Percentiles rank a stretch among this genome's conserved stretches.
Evolutionary conservation across 2,113 vertebrate genomes (phyloP).

Genomic region (Craseonycteris thonglongyai): DNA sequence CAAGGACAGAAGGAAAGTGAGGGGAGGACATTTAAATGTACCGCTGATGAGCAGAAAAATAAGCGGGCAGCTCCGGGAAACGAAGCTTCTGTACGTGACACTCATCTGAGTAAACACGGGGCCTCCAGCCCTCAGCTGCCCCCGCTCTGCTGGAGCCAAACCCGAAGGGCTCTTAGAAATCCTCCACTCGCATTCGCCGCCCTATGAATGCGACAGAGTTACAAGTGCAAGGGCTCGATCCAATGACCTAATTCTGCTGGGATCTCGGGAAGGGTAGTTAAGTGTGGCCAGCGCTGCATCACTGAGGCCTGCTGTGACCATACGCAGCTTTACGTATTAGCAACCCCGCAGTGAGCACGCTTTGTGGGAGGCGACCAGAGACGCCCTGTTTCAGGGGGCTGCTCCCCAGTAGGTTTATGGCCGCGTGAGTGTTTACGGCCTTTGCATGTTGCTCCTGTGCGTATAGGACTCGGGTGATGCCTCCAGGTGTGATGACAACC

Average conservation of each 20-base stretch:
- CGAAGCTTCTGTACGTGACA: accelerated
- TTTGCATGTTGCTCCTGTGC: background rate
- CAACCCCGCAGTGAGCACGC: accelerated
- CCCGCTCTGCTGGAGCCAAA: constrained; percentile 74
- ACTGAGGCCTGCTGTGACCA: background rate
- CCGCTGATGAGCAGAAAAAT: background rate
- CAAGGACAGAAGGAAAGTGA: background rate
- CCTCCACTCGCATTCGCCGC: constrained; percentile 66
- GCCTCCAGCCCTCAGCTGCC: background rate
- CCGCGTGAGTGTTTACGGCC: background rate
- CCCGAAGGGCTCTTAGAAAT: constrained; percentile 71
- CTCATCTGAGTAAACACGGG: accelerated
- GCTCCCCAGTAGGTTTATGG: accelerated
- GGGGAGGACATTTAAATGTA: background rate
- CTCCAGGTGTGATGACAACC: background rate
- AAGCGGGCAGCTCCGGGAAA: background rate
- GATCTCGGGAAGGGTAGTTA: background rate
- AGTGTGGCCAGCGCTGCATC: background rate
- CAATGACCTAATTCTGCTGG: background rate
- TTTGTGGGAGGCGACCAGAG: background rate
- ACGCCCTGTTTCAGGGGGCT: background rate
- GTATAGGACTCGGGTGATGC: background rate
- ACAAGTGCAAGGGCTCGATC: background rate
- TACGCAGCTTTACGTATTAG: background rate
- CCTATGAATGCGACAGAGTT: accelerated